Base-by-base conservation (phyloP, 2,797 vertebrate genomes). In the Aphelocoma californica region DNA sequence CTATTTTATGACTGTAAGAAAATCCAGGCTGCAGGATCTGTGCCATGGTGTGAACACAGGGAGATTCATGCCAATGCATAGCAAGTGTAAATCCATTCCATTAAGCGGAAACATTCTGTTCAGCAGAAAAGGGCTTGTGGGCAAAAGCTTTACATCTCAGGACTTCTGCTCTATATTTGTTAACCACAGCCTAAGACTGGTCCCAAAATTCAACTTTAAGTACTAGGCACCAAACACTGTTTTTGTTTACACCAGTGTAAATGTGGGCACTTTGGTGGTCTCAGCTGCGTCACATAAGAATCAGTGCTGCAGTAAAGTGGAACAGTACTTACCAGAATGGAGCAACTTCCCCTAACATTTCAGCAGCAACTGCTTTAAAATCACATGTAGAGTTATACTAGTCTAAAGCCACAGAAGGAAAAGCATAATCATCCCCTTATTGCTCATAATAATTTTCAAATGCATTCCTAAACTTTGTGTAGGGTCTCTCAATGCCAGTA, bases 401-500 rank as follows among this genome's bases (percentile, higher is more conserved):
- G 36, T 65, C 57, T 92, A 67, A 93, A 96, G 20, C 24, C 75
- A 82, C 81, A 93, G 92, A 94, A 95, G 84, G 69, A 89, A 92
- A 82, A 89, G 86, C 71, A 93, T 88, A 93, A 95, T 91, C 85
- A 94, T 53, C 40, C 18, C 51, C 70, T 92, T 91, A 84, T 53
- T 94, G 79, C 64, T 92, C 79, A 67, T 72, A 94, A 47, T 66
- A 88, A 84, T 91, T 84, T 93, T 92, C 73, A 94, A 90, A 92
- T 91, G 67, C 64, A 84, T 96, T 93, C 86, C 93, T 96, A 91
- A 93, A 94, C 87, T 96, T 93, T 96, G 91, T 93, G 89, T 95
- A 96, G 85, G 92, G 95, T 92, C 96, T 94, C 80, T 93, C 89
- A 91, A 95, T 93, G 95, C 92, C 95, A 95, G 91, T 96, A 92